A percentile compares a stretch with the other conserved stretches of the same genome.
Evolutionary conservation across 2,797 vertebrate genomes (phyloP).

Genomic region (Myripristis jacobus): DNA sequence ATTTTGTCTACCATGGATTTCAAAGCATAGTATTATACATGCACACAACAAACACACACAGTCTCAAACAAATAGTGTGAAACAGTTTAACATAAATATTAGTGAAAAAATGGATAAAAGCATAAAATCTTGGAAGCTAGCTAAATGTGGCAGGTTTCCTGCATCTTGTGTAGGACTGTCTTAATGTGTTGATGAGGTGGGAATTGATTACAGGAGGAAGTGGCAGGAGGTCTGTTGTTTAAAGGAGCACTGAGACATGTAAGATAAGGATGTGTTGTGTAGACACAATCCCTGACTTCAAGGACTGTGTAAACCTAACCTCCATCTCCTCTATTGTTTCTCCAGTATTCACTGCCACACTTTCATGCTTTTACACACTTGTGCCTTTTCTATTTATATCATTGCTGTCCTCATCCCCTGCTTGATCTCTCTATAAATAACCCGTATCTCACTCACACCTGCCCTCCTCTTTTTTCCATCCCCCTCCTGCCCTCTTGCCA

Average conservation of each 20-base stretch:
- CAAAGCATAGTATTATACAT: not conserved
- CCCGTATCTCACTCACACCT: slow-evolving; percentile 45
- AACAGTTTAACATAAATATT: slow-evolving; percentile 2
- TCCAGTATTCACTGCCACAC: slow-evolving; percentile 15
- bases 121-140: not conserved
- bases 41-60: not conserved
- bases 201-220: slow-evolving; percentile 9
- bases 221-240: not conserved
- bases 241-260: not conserved
- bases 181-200: not conserved
- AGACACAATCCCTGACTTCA: not conserved
- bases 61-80: not conserved
- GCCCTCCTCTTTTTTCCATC: slow-evolving; percentile 9
- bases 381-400: slow-evolving; percentile 52
- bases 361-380: slow-evolving; percentile 30
- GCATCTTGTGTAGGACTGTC: not conserved
- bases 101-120: no score
- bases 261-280: slow-evolving; percentile 3
- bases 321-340: slow-evolving; percentile 11
- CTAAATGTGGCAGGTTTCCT: slow-evolving; percentile 1
- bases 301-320: slow-evolving; percentile 28
- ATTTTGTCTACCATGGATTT: not conserved
- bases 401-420: not conserved
- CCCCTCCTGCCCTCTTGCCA: not conserved
- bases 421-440: slow-evolving; percentile 56